Conservation (phyloP, 2,797 vertebrate species). For the Meriones psammophilus region DNA sequence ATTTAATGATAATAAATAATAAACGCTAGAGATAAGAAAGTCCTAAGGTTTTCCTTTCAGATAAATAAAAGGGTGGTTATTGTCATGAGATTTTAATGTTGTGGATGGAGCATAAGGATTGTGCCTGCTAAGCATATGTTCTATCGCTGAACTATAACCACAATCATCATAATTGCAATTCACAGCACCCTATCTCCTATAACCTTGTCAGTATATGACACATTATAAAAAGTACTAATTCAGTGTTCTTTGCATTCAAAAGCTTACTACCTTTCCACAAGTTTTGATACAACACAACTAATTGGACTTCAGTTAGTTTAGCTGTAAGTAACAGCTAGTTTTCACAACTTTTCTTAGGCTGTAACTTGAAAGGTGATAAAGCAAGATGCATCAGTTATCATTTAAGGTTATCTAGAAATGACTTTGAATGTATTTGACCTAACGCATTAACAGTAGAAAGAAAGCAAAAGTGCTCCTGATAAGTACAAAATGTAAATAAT, state of each 20-base stretch:
- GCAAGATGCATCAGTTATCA: constrained; percentile 51
- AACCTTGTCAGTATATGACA: neutral
- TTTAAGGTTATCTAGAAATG: constrained; percentile 48
- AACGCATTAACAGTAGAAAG: constrained; percentile 42
- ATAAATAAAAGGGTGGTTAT: neutral
- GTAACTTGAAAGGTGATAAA: constrained; percentile 61
- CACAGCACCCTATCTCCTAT: neutral
- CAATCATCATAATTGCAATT: neutral
- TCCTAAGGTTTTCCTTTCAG: neutral
- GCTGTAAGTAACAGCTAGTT: constrained; percentile 49
- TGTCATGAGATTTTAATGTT: neutral
- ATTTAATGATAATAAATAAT: neutral
- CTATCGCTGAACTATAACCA: neutral
- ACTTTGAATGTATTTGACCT: constrained; percentile 64
- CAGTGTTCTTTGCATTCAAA: neutral
- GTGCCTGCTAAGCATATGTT: neutral
- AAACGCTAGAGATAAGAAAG: neutral
- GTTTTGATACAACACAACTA: constrained; percentile 55
- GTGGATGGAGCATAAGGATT: neutral
- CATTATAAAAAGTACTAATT: constrained; percentile 9
- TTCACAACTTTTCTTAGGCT: constrained; percentile 66
- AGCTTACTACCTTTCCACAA: neutral
- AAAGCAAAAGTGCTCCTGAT: constrained; percentile 37
- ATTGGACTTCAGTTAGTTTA: constrained; percentile 25
- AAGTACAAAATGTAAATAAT: constrained; percentile 40